Evolutionary conservation across 2,888 invertebrate species (phyloP).

Genomic region (Andrena minutula): DNA sequence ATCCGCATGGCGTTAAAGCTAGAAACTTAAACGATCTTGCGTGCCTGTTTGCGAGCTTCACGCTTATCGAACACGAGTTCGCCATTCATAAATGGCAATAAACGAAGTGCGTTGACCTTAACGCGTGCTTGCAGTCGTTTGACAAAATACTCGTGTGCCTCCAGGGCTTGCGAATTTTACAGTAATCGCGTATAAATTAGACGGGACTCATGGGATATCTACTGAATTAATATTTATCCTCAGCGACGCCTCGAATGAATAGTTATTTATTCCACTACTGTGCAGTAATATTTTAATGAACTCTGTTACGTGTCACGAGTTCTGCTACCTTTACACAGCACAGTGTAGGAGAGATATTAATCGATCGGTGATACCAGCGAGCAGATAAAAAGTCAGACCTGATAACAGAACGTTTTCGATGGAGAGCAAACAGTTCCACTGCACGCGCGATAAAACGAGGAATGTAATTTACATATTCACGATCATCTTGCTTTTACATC

Average conservation of each 20-base stretch:
- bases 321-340: neutral
- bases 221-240: neutral
- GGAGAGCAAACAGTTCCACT: constrained; percentile 1
- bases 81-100: constrained; percentile 58
- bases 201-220: neutral
- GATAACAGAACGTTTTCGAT: constrained; percentile 23
- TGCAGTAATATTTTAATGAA: neutral
- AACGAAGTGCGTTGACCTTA: constrained; percentile 54
- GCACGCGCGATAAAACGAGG: neutral
- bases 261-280: no score
- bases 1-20: constrained; percentile 25
- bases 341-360: neutral
- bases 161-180: neutral
- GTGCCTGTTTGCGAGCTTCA: constrained; percentile 49
- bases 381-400: constrained; percentile 14
- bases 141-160: constrained; percentile 33
- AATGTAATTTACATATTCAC: neutral
- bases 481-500: neutral
- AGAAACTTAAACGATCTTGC: constrained; percentile 41
- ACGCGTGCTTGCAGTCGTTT: constrained; percentile 38
- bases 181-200: neutral
- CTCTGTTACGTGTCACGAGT: neutral
- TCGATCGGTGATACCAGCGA: constrained; percentile 35
- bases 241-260: no score
- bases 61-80: constrained; percentile 54